Base-by-base conservation (phyloP, 2,888 invertebrate species). In the Bursaphelenchus okinawaensis region DNA sequence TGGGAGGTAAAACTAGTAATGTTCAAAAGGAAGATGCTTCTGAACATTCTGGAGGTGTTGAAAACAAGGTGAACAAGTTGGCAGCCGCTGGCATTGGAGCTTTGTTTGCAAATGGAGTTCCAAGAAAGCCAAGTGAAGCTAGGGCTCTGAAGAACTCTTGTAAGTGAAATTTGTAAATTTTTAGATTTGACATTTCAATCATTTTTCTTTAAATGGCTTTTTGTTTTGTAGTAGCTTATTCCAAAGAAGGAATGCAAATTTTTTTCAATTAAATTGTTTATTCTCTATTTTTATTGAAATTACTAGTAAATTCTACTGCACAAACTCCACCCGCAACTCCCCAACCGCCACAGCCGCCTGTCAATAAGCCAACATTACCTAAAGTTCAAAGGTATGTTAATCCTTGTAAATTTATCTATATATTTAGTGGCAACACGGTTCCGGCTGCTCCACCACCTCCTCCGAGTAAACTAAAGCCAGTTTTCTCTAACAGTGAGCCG, bases 71-170 rank as follows among this genome's bases (percentile, higher is more conserved):
- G n/a, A n/a, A n/a, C n/a, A 52, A 28, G 54, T n/a, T 59, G n/a
- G 58, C 57, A n/a, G 29, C 60, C 6, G 62, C 24, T 16, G 65
- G 69, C 20, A 12, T 74, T 16, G 79, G 80, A 19, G 78, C 74
- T n/a, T 67, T 80, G n/a, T 80, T 80, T 56, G 77, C 77, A 1
- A 75, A 75, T 65, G 80, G 80, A 52, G 22, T 80, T 50, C 80
- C 80, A 7, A 51, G 68, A 8, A 80, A 75, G 55, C 80, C 80
- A 4, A 80, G 80, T 67, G 80, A 79, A 19, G 73, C 50, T 26
- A 71, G 71, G 28, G 74, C 71, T 6, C 28, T 52, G 16, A 31
- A 31, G 20, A n/a, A 12, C 16, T 22, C 67, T 0, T 54, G 31
- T 20, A 54, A n/a, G n/a, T n/a, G n/a, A n/a, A n/a, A n/a, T n/a